Evolutionary conservation across 2,888 invertebrate genomes (phyloP).

Genomic region (Sinelater perroti): DNA sequence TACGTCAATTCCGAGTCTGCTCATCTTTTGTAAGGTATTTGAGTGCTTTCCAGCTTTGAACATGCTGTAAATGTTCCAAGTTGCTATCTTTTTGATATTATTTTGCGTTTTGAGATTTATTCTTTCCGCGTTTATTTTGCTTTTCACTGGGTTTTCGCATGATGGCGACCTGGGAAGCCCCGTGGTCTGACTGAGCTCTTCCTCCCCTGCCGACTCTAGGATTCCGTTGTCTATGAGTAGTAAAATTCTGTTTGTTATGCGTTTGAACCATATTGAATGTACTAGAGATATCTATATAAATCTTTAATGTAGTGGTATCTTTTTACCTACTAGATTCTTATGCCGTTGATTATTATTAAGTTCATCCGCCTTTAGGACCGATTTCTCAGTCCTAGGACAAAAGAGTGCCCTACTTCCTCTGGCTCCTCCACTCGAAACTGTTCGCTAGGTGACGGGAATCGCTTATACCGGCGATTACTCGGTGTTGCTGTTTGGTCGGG

Average conservation of each 20-base stretch:
- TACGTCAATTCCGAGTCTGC: constrained; percentile 6
- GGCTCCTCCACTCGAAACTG: no score
- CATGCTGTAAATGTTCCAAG: constrained; percentile 6
- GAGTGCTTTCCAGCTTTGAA: constrained; percentile 1
- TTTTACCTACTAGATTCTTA: neutral
- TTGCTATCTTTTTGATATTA: constrained; percentile 2
- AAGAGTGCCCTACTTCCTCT: no score
- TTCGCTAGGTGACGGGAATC: no score
- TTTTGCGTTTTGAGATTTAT: no score
- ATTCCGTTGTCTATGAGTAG: no score
- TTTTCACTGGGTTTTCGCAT: constrained; percentile 7
- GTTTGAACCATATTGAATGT: neutral
- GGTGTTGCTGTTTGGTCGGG: no score
- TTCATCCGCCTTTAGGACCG: neutral
- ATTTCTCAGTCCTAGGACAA: neutral
- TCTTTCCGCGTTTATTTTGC: no score
- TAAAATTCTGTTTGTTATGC: neutral
- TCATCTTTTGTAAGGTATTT: neutral
- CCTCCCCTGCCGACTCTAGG: constrained; percentile 5
- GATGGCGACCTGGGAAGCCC: constrained; percentile 8
- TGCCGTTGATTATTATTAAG: constrained; percentile 1
- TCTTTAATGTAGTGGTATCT: constrained; percentile 5
- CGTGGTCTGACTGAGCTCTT: neutral
- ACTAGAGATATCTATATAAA: constrained; percentile 4
- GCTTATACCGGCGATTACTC: no score